Base-by-base conservation (phyloP, 92 coral and sea anemone genomes). In the Umimayanthus chanpuru region DNA sequence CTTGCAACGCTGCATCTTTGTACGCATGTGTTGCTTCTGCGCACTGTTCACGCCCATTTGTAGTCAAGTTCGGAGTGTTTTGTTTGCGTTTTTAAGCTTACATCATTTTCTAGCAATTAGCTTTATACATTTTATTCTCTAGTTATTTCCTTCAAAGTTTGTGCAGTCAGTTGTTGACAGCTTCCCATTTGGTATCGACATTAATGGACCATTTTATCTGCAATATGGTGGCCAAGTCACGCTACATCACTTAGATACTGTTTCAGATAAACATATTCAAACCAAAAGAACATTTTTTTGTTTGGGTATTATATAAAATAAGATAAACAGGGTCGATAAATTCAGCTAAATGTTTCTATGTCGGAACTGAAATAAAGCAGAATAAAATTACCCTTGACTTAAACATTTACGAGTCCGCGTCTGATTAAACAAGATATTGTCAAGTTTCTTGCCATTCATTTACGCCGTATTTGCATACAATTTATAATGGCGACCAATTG, bases 401-500 rank as follows among this genome's bases (percentile, higher is more conserved):
- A 28, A 8, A 18, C 12, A 28, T 28, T 21, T 26, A 28, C 11
- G 29, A 16, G 26, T 56, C 84, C 25, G 84, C 9, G 39, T 32
- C 36, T 55, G 26, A 53, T 9, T 53, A 80, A 36, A 38, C 16
- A 23, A 9, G 5, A 39, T 9, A 30, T 47, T 10, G 15, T 76
- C 29, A 9, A 11, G 28, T 25, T 56, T 55, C 29, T 56, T 2
- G 81, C 25, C n/a, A 32, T 73, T 5, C 6, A 47, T 56, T 32
- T 44, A 18, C 39, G 20, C 4, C 29, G 20, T 28, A 53, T 49
- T 80, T 49, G 43, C 84, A 16, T 28, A 80, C 5, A 80, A 56
- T 25, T 80, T 29, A 80, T 56, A 80, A 55, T 11, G 82, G 76
- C 40, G n/a, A 15, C 76, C 40, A 72, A 28, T 53, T 26, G 65